Conservation (phyloP, 2,797 vertebrate species). For the Anguilla obscura region DNA sequence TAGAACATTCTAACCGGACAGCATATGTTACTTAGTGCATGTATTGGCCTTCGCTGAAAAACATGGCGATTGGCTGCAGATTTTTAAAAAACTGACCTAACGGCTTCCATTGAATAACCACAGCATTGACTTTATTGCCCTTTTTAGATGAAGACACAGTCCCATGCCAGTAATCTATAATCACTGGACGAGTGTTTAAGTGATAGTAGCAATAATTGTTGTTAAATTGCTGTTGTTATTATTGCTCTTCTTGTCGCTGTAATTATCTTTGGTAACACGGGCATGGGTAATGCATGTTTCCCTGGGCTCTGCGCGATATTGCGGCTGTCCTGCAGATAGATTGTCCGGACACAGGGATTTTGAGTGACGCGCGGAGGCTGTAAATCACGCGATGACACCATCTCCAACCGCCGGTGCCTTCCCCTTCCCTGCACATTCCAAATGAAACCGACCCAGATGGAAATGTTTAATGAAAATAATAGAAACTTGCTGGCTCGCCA, state of each 20-base stretch:
- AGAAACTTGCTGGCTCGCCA: slow-evolving; percentile 48
- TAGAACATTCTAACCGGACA: not conserved
- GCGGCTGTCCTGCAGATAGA: slow-evolving; percentile 33
- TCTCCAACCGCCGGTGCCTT: slow-evolving; percentile 30
- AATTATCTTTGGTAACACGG: not conserved
- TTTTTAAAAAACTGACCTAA: not conserved
- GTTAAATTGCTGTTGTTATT: slow-evolving; percentile 18
- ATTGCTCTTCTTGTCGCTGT: not conserved
- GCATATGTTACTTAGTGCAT: not conserved
- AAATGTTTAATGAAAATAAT: slow-evolving; percentile 54
- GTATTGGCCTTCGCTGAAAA: not conserved
- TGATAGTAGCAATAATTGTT: slow-evolving; percentile 14
- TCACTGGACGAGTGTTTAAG: slow-evolving; percentile 3
- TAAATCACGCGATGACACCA: slow-evolving; percentile 38
- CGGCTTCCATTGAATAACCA: not conserved
- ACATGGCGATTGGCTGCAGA: not conserved
- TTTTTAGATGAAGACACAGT: not conserved
- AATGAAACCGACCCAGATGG: slow-evolving; percentile 53
- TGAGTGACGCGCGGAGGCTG: slow-evolving; percentile 44
- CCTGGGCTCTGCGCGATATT: not conserved
- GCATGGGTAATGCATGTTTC: slow-evolving; percentile 29
- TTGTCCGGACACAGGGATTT: slow-evolving; percentile 28
- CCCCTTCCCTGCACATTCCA: slow-evolving; percentile 47
- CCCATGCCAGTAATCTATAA: not conserved
- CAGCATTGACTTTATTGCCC: not conserved